A percentile compares a stretch with the other conserved stretches of the same genome.
Evolutionary conservation across 2,113 vertebrate species (phyloP).

Genomic region (Hepsetus odoe): DNA sequence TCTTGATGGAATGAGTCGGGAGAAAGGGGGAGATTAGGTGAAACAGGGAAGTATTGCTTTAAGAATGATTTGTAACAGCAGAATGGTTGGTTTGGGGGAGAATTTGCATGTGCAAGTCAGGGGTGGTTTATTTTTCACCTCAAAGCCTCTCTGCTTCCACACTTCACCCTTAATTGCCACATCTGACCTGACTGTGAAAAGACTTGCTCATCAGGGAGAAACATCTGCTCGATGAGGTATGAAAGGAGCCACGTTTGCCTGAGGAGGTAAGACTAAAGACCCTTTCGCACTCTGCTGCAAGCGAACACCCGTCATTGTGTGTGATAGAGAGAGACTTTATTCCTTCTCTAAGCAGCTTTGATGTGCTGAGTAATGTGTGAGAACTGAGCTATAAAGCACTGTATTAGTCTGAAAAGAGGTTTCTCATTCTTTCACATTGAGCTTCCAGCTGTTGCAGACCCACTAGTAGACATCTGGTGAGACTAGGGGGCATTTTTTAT

Average conservation of each 20-base stretch:
- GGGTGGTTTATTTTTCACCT: constrained; percentile 33
- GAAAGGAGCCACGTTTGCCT: constrained; percentile 31
- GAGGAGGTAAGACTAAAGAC: background rate
- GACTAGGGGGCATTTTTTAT: background rate
- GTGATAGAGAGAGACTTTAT: background rate
- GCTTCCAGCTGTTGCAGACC: constrained; percentile 1
- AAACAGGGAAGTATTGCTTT: too few relatives aligned
- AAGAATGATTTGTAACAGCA: too few relatives aligned
- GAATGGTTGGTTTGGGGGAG: too few relatives aligned
- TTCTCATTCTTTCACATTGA: background rate
- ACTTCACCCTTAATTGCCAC: constrained; percentile 49
- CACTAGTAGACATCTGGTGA: background rate
- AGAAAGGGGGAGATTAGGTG: too few relatives aligned
- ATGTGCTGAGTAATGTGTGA: constrained; percentile 15
- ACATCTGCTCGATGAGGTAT: constrained; percentile 23
- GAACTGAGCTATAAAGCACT: background rate
- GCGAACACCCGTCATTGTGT: constrained; percentile 3
- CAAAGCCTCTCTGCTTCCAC: constrained; percentile 13
- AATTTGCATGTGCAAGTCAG: constrained; percentile 22
- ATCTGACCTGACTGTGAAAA: constrained; percentile 45
- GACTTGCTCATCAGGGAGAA: constrained; percentile 10
- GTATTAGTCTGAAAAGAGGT: background rate
- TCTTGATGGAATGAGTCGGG: too few relatives aligned
- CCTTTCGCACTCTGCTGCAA: background rate
- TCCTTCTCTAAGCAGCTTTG: constrained; percentile 29